These are phyloP conservation scores for Cotesia chilonis DNA, from an alignment of 1,140 invertebrate species.

Conservation along the genomic window DNA sequence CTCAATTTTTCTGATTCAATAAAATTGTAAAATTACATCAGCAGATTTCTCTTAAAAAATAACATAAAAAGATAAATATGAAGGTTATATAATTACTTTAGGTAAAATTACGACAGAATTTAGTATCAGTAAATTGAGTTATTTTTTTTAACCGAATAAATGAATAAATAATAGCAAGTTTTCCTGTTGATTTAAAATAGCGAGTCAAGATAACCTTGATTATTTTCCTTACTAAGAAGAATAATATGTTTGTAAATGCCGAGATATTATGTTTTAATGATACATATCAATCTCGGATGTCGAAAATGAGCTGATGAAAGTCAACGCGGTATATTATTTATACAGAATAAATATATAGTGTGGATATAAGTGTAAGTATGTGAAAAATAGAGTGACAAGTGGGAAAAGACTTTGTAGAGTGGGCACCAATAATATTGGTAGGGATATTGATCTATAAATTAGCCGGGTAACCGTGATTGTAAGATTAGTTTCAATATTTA, in stretches of 20 bases:
- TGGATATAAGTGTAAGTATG: not conserved
- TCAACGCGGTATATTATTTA: not conserved
- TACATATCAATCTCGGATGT: too few species aligned
- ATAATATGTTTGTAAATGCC: too few species aligned
- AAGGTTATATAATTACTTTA: not conserved
- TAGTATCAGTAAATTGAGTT: not conserved
- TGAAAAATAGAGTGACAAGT: not conserved
- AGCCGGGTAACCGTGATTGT: conserved; percentile 16
- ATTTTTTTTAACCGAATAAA: too few species aligned
- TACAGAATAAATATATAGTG: not conserved
- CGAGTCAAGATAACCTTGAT: too few species aligned
- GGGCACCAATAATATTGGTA: not conserved
- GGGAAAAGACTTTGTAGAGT: conserved; percentile 25
- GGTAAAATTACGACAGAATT: conserved; percentile 1
- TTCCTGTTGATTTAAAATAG: too few species aligned
- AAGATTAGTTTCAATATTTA: not conserved
- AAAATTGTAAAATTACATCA: conserved; percentile 12
- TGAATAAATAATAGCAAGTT: too few species aligned
- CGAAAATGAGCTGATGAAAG: not conserved
- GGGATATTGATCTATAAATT: conserved; percentile 29
- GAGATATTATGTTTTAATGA: too few species aligned
- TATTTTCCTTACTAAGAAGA: too few species aligned
- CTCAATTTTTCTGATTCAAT: conserved; percentile 19
- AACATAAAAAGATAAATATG: not conserved
- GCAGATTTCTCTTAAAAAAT: not conserved